Base-by-base conservation (phyloP, 2,113 vertebrate genomes). In the Leptocoma aspasia region DNA sequence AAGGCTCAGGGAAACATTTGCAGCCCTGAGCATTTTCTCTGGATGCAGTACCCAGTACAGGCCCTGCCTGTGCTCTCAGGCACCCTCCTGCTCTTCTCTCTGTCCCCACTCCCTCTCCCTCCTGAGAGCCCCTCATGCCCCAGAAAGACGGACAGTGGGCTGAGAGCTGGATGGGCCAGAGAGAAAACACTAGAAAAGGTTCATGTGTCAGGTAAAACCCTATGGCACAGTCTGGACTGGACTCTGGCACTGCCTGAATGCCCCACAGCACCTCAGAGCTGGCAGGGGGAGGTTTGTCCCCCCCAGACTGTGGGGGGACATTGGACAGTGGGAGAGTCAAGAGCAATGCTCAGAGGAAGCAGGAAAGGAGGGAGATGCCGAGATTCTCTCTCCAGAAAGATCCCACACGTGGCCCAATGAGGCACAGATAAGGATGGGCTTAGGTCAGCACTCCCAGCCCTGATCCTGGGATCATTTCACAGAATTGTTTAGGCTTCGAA, bases 331-430 rank as follows among this genome's bases (percentile, higher is more conserved):
- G 49, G 23, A 82, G 52, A 11, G n/a, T 11, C 28, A 33, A 22
- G 78, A 41, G 79, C 44, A 41, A 3, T 41, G 52, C 64, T 33
- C 42, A 59, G n/a, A 49, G 39, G 42, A 39, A 68, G 64, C 42
- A 57, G 52, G n/a, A 57, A 18, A 28, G 15, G 71, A 83, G 39
- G 31, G 13, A 73, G 15, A 11, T 1, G 12, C 24, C 0, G 1
- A 92, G 37, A 41, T 26, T 45, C 1, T 1, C 37, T 24, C 14
- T 1, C 68, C 15, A 3, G 71, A 64, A 59, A 73, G 76, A 49
- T 57, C 77, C 50, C 15, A 2, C 57, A 13, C 1, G 0, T 1
- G 1, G 61, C 70, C 45, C n/a, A 45, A 28, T n/a, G 17, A 68
- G 42, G 68, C 54, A 42, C 63, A 47, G 50, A 18, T 31, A 65